Conservation (phyloP, 2,888 invertebrate species). For the Oxytorus armatus region DNA sequence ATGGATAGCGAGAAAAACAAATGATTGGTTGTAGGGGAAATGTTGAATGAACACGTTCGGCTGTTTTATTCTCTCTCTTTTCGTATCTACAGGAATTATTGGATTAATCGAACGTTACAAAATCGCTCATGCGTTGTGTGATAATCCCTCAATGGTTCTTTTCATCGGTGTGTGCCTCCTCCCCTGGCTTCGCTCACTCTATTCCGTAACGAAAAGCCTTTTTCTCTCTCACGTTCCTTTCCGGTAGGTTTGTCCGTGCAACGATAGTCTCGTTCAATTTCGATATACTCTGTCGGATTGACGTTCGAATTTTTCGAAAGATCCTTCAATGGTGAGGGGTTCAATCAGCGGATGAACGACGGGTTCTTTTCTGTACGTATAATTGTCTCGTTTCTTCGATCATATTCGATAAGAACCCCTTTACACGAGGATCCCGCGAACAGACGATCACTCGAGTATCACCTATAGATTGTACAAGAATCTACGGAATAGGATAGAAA, state of each 20-base stretch:
- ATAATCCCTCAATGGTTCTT: constrained; percentile 56
- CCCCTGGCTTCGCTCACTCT: constrained; percentile 11
- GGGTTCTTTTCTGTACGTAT: background rate
- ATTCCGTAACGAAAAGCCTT: constrained; percentile 10
- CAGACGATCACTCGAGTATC: background rate
- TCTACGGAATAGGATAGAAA: background rate
- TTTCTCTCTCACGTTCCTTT: constrained; percentile 7
- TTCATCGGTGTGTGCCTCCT: constrained; percentile 31
- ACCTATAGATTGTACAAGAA: background rate
- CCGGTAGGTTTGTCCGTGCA: constrained; percentile 14
- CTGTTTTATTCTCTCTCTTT: constrained; percentile 5
- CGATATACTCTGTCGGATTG: constrained; percentile 28
- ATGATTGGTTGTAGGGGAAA: constrained; percentile 13
- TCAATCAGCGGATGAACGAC: constrained; percentile 17
- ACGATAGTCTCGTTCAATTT: constrained; percentile 36
- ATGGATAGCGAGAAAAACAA: constrained; percentile 19
- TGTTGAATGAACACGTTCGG: constrained; percentile 41
- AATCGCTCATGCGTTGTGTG: constrained; percentile 54
- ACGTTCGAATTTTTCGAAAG: constrained; percentile 40
- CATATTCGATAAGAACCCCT: background rate
- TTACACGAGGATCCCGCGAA: background rate
- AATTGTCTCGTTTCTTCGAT: constrained; percentile 12
- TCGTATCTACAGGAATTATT: constrained; percentile 59
- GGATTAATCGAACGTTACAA: constrained; percentile 65
- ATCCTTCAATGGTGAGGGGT: constrained; percentile 43